Evolutionary conservation across 2,113 vertebrate species (phyloP).

Genomic region (Vulpes lagopus): DNA sequence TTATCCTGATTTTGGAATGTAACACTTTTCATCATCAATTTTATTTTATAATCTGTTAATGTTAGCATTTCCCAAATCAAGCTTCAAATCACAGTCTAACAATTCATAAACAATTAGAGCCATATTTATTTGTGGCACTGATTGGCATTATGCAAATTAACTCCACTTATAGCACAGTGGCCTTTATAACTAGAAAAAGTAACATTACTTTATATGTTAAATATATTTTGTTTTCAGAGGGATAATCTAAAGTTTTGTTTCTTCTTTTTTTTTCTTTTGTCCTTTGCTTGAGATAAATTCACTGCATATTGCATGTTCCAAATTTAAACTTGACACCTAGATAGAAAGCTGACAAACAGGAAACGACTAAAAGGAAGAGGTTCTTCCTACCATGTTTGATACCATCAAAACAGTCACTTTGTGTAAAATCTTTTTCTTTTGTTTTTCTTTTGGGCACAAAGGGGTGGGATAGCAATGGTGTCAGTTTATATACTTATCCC

Average conservation of each 20-base stretch:
- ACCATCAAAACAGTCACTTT: conserved; percentile 74
- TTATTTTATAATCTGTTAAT: neutral
- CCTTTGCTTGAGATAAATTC: conserved; percentile 74
- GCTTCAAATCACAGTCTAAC: conserved; percentile 46
- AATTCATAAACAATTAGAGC: conserved; percentile 42
- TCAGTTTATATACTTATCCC: conserved; percentile 50
- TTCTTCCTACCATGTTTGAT: conserved; percentile 78
- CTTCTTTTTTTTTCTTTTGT: conserved; percentile 37
- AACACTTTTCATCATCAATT: conserved; percentile 38
- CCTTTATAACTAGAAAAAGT: conserved; percentile 34
- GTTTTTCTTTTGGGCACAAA: neutral
- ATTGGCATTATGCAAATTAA: neutral
- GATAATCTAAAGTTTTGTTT: neutral
- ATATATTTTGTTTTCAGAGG: conserved; percentile 50
- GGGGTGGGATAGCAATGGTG: conserved; percentile 10
- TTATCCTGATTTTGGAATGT: neutral
- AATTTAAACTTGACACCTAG: conserved; percentile 82
- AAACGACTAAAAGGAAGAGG: conserved; percentile 81
- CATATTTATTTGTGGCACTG: neutral
- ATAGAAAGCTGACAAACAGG: conserved; percentile 86
- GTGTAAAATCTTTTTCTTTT: conserved; percentile 3
- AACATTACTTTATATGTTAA: conserved; percentile 51
- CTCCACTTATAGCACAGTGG: neutral
- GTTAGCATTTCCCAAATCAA: conserved; percentile 50
- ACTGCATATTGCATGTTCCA: conserved; percentile 77